These are phyloP conservation scores for Eurytoma adleriae DNA, from an alignment of 2,888 invertebrate species.

Conservation along the genomic window DNA sequence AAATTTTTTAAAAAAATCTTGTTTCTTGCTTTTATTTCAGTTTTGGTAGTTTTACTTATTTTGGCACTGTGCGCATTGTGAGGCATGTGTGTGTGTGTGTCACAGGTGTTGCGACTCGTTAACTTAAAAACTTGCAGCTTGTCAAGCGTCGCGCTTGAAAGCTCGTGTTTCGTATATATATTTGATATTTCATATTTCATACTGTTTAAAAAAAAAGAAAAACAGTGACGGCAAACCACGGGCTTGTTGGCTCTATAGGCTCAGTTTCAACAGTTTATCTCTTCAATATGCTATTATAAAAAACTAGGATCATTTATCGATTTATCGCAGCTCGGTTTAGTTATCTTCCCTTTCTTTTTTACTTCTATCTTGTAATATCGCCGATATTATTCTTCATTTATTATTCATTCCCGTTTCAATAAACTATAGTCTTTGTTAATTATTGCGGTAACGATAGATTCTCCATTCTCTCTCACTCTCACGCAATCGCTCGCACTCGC, in stretches of 20 bases:
- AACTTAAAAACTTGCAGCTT: conserved; percentile 43
- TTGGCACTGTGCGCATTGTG: conserved; percentile 56
- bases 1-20: not conserved
- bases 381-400: conserved; percentile 1
- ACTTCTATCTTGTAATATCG: conserved; percentile 48
- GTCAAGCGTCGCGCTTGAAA: conserved; percentile 7
- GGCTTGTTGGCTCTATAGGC: conserved; percentile 51
- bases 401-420: conserved; percentile 22
- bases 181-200: not conserved
- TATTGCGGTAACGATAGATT: conserved; percentile 60
- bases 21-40: conserved; percentile 12
- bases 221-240: conserved; percentile 41
- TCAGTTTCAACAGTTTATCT: conserved; percentile 54
- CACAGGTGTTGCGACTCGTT: not conserved
- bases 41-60: not conserved
- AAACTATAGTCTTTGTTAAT: conserved; percentile 60
- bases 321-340: conserved; percentile 58
- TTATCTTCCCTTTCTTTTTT: conserved; percentile 41
- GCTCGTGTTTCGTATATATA: conserved; percentile 21
- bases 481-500: conserved; percentile 38
- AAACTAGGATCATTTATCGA: conserved; percentile 58
- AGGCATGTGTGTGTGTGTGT: conserved; percentile 20
- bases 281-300: conserved; percentile 55
- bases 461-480: conserved; percentile 38
- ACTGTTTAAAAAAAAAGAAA: conserved; percentile 8